Percentiles rank a stretch among this genome's conserved stretches.
phyloP scores from a whole-genome alignment of 2,113 vertebrate species.

The Nicator chloris region DNA sequence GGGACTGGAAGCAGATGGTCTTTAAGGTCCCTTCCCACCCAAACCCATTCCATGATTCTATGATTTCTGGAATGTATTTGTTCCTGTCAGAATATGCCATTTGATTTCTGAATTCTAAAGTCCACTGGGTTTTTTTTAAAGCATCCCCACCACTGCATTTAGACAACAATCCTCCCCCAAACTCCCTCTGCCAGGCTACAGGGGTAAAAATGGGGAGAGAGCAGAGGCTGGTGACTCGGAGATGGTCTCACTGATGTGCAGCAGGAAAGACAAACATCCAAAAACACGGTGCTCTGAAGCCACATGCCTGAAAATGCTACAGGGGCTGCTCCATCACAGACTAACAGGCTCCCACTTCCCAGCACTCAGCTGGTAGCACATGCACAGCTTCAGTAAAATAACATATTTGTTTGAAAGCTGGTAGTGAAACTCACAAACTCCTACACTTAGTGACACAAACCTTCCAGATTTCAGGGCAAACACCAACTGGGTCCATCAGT shows the following conservation, averaged over 20 bases:
- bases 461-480: not conserved
- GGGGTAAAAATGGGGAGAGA: not conserved
- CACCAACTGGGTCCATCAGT: not conserved
- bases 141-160: not conserved
- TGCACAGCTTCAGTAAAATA: not conserved
- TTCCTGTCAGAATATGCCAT: not conserved
- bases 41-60: not conserved
- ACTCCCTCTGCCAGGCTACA: not conserved
- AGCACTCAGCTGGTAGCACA: not conserved
- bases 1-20: not conserved
- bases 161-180: not conserved
- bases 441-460: not conserved
- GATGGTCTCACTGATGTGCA: not conserved
- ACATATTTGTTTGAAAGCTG: not conserved
- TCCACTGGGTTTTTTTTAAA: not conserved
- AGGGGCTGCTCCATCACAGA: not conserved
- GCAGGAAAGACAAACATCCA: not conserved
- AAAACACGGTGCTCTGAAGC: rapidly evolving
- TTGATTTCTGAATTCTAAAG: not conserved
- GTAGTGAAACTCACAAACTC: not conserved
- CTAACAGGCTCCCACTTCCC: not conserved
- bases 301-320: not conserved
- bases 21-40: not conserved
- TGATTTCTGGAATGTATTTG: not conserved
- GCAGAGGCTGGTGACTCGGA: not conserved